Evolutionary conservation across 1,140 invertebrate genomes (phyloP).

Genomic region (Sycophila sp.): DNA sequence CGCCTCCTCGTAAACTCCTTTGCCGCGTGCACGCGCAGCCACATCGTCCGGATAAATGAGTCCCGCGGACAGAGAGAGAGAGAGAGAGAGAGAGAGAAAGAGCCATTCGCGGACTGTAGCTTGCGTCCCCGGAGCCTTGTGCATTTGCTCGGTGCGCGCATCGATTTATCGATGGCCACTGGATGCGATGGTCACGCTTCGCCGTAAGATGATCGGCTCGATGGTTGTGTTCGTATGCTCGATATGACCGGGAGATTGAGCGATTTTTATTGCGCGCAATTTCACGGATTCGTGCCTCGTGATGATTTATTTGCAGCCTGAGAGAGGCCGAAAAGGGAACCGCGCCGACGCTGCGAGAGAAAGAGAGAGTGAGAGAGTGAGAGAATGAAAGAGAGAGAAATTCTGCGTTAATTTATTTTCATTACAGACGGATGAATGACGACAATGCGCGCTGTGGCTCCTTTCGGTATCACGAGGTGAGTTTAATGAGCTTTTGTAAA

Average conservation of each 20-base stretch:
- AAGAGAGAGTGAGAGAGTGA: too few relatives aligned
- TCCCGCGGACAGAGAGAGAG: background rate
- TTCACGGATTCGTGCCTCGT: background rate
- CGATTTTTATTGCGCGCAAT: slow-evolving; percentile 26
- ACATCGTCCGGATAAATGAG: background rate
- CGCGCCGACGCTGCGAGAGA: too few relatives aligned
- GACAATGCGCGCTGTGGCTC: too few relatives aligned
- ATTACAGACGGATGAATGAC: too few relatives aligned
- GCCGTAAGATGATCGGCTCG: slow-evolving; percentile 5
- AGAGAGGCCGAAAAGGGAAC: too few relatives aligned
- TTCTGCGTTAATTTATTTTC: too few relatives aligned
- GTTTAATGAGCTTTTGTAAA: too few relatives aligned
- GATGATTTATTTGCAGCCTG: slow-evolving; percentile 11
- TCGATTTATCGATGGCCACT: slow-evolving; percentile 22
- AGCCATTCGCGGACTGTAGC: background rate
- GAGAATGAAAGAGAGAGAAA: too few relatives aligned
- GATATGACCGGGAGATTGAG: background rate
- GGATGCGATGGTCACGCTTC: slow-evolving; percentile 8
- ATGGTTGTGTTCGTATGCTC: too few relatives aligned
- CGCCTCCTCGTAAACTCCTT: slow-evolving; percentile 40
- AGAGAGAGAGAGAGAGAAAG: background rate
- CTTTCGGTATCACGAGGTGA: too few relatives aligned
- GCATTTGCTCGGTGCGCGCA: too few relatives aligned
- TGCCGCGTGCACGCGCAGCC: background rate
- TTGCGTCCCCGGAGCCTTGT: too few relatives aligned